Conservation (phyloP, 2,797 vertebrate species). For the Adrianichthys oophorus region DNA sequence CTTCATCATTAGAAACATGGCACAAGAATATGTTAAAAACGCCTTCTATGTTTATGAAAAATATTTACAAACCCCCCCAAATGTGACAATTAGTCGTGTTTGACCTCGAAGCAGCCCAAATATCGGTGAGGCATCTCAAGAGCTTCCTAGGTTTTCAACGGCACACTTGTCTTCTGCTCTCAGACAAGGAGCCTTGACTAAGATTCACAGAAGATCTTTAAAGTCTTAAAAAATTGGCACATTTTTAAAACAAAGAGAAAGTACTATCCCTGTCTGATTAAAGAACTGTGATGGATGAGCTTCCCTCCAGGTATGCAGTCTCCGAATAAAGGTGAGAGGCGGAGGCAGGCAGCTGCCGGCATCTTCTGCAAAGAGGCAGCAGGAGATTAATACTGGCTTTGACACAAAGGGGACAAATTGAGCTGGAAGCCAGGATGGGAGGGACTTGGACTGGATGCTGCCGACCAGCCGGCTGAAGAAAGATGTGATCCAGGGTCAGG, state of each 20-base stretch:
- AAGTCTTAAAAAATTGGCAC: no score
- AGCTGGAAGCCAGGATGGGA: constrained; percentile 16
- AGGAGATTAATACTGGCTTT: constrained; percentile 12
- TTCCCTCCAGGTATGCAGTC: background rate
- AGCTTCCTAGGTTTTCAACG: no score
- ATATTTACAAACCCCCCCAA: no score
- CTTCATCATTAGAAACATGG: no score
- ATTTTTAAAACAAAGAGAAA: background rate
- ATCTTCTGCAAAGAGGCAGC: constrained; percentile 2
- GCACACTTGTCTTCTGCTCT: no score
- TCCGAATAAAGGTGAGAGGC: constrained; percentile 6
- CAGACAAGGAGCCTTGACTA: no score
- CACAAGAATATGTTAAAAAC: no score
- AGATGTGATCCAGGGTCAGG: constrained; percentile 4
- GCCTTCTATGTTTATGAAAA: no score
- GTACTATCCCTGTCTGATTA: background rate
- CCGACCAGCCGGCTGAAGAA: constrained; percentile 8
- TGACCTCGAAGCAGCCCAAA: no score
- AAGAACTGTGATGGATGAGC: background rate
- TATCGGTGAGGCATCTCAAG: no score
- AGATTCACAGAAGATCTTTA: no score
- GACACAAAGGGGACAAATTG: constrained; percentile 20
- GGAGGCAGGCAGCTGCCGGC: constrained; percentile 6
- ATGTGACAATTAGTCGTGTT: no score
- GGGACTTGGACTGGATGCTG: constrained; percentile 6